Base-by-base conservation (phyloP, 2,113 vertebrate species). In the Leptobrachium leishanense region DNA sequence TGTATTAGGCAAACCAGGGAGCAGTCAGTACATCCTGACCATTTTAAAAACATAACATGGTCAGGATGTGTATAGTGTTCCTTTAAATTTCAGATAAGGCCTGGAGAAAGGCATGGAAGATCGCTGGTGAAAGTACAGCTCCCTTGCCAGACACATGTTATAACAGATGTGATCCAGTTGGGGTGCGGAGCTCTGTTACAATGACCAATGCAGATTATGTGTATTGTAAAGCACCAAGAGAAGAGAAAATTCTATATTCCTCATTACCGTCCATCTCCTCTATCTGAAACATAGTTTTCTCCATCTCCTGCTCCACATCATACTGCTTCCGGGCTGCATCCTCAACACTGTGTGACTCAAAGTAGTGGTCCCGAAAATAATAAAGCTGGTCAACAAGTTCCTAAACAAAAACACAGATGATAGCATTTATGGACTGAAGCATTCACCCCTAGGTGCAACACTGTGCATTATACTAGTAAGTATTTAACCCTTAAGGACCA, bases 281-380 rank as follows among this genome's bases (percentile, higher is more conserved):
- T 83, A 97, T 92, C 79, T 85, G 90, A 82, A 82, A 85, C 43
- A 96, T 76, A 0, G 87, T 93, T 82, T 87, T 90, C 68, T 92
- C 86, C 86, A 94, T 92, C 84, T 94, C 88, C 9, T 90, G 70
- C 5, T 46, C 79, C 2, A 97, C 93, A 65, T 96, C 92, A 13
- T 87, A 88, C 8, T 91, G 92, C 84, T 96, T 97, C 71, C 64
- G 89, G 0, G 85, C 88, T 50, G 95, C 95, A 82, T 95, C 90
- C 81, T 94, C 94, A 53, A 95, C 89, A 57, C 87, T 80, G 53
- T 94, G 95, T 39, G 89, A 92, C 84, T 96, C 95, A 70, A 96
- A 96, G 85, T 97, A 96, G 83, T 88, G 87, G 67, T 97, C 96
- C 85, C 95, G 91, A 84, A 95, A 96, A 20, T 85, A 77, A 82